A percentile compares a stretch with the other conserved stretches of the same genome.
Conservation (phyloP, 2,888 invertebrate species). For the Polymixis flavicincta region DNA sequence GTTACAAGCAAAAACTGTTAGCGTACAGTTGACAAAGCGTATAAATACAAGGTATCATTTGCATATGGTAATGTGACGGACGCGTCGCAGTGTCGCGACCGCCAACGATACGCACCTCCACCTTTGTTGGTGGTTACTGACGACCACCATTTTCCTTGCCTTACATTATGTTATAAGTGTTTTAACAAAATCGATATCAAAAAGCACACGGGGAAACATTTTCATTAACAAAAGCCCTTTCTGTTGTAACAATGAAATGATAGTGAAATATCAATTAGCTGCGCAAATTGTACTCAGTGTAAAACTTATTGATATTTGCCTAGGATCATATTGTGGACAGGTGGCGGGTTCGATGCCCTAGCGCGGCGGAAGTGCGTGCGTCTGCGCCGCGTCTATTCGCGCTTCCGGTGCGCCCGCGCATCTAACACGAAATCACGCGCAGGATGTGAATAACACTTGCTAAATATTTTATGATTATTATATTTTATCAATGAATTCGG, state of each 20-base stretch:
- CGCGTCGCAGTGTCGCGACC: constrained; percentile 73
- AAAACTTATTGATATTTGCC: constrained; percentile 60
- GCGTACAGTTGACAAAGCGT: constrained; percentile 75
- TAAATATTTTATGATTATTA: constrained; percentile 65
- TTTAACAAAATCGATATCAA: not conserved
- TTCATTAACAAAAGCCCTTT: not conserved
- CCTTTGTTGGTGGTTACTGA: constrained; percentile 75
- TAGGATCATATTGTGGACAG: constrained; percentile 77
- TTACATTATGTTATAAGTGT: not conserved
- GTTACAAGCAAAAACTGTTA: constrained; percentile 84
- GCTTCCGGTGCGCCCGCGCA: constrained; percentile 84
- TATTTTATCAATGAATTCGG: constrained; percentile 51
- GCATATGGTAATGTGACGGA: constrained; percentile 84
- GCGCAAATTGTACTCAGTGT: constrained; percentile 28
- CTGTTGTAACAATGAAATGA: not conserved
- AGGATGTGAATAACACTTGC: constrained; percentile 68
- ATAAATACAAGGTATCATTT: constrained; percentile 79
- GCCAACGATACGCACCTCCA: constrained; percentile 71
- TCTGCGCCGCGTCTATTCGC: constrained; percentile 89
- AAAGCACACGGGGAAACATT: not conserved
- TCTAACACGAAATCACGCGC: constrained; percentile 76
- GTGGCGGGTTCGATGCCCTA: constrained; percentile 86
- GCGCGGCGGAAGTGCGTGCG: constrained; percentile 87
- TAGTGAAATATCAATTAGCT: constrained; percentile 15
- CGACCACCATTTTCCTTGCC: constrained; percentile 25